phyloP scores from a whole-genome alignment of 1,140 invertebrate species.

The Magallana angulata region DNA sequence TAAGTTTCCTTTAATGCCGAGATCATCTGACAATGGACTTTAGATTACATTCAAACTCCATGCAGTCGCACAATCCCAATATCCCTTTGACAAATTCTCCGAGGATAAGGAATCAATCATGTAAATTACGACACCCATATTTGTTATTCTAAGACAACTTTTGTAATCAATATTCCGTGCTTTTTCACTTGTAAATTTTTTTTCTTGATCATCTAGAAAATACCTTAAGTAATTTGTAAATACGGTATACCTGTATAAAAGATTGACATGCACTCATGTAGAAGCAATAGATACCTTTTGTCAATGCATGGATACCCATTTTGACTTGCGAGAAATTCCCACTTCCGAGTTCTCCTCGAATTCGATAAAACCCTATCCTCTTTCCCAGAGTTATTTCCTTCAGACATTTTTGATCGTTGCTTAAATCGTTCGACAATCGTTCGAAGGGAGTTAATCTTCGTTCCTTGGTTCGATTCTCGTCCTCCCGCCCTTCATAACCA shows the following conservation, averaged over 20 bases:
- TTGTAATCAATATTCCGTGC: too few species aligned
- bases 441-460: constrained; percentile 70
- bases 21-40: too few species aligned
- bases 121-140: background rate
- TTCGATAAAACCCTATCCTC: constrained; percentile 86
- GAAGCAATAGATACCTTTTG: constrained; percentile 84
- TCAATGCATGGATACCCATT: constrained; percentile 89
- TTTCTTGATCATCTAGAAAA: background rate
- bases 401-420: constrained; percentile 81
- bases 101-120: background rate
- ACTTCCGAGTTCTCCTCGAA: constrained; percentile 87
- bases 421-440: constrained; percentile 69
- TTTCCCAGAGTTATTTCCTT: constrained; percentile 84
- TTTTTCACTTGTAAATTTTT: background rate
- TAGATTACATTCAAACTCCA: too few species aligned
- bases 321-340: constrained; percentile 96
- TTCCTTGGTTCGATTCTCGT: constrained; percentile 17
- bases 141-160: background rate
- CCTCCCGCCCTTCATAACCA: background rate
- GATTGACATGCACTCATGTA: background rate
- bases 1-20: too few species aligned
- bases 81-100: background rate
- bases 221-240: background rate
- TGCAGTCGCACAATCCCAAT: too few species aligned
- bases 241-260: background rate